A percentile compares a stretch with the other conserved stretches of the same genome.
Evolutionary conservation across 2,797 vertebrate species (phyloP).

Genomic region (Synaphobranchus kaupii): DNA sequence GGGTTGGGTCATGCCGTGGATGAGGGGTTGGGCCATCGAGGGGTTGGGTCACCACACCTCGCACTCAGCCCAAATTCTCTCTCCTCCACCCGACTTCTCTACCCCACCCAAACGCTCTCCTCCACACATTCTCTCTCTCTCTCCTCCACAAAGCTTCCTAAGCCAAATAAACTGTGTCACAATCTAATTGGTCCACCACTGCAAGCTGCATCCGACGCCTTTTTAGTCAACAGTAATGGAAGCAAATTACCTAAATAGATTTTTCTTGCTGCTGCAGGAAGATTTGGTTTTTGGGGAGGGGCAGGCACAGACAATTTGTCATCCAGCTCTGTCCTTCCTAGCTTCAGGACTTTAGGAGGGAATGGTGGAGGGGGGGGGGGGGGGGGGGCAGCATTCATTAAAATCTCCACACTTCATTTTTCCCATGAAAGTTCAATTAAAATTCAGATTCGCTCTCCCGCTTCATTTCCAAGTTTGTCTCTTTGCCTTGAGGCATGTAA

Average conservation of each 20-base stretch:
- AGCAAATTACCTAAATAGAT: slow-evolving; percentile 68
- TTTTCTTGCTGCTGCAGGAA: slow-evolving; percentile 39
- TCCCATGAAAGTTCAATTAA: slow-evolving; percentile 24
- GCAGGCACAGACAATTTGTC: not conserved
- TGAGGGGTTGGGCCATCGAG: no score
- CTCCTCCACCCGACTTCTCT: no score
- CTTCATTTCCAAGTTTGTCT: slow-evolving; percentile 8
- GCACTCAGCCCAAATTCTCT: no score
- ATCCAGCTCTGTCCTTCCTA: not conserved
- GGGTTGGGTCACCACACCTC: no score
- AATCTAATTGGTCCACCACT: slow-evolving; percentile 68
- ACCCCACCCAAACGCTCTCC: no score
- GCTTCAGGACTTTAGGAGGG: not conserved
- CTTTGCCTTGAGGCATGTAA: slow-evolving; percentile 19
- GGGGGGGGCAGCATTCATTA: not conserved
- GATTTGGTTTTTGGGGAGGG: slow-evolving; percentile 10
- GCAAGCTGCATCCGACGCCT: slow-evolving; percentile 58
- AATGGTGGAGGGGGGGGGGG: not conserved
- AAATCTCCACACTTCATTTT: slow-evolving; percentile 23
- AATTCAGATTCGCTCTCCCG: slow-evolving; percentile 5
- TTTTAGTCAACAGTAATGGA: slow-evolving; percentile 65
- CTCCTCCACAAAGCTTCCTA: slow-evolving; percentile 57
- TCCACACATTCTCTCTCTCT: not conserved
- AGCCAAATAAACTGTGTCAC: slow-evolving; percentile 63
- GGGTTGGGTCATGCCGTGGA: no score